These are phyloP conservation scores for Zygogramma bicolorata DNA, from an alignment of 2,888 invertebrate species.

Conservation along the genomic window DNA sequence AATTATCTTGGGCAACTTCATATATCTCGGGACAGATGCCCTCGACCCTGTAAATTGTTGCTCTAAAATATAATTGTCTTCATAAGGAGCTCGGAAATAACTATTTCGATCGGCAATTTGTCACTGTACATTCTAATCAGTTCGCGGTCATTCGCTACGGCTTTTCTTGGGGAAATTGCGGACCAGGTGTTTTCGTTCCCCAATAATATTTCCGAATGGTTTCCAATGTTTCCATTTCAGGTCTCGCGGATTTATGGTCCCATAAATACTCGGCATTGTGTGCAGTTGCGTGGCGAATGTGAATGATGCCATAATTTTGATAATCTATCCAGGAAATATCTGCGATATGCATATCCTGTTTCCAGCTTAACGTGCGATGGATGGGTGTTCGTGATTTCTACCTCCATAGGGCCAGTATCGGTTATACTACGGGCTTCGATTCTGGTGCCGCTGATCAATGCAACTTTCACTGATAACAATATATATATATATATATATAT, in stretches of 20 bases:
- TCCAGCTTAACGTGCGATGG: background rate
- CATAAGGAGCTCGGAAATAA: no score
- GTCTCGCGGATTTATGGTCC: background rate
- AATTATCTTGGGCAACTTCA: no score
- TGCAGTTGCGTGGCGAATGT: background rate
- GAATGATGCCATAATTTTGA: background rate
- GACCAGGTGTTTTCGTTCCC: background rate
- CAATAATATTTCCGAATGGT: background rate
- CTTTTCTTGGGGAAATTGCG: background rate
- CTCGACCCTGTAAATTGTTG: no score
- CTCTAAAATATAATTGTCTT: no score
- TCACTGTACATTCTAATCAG: background rate
- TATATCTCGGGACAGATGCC: no score
- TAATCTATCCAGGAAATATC: background rate
- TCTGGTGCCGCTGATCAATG: no score
- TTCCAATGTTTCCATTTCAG: constrained; percentile 1
- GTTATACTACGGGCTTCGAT: no score
- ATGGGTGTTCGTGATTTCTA: no score
- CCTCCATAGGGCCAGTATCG: no score
- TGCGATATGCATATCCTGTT: background rate
- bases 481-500: no score
- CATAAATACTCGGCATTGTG: background rate
- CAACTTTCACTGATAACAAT: no score
- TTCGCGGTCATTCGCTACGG: background rate
- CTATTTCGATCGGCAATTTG: background rate